These are phyloP conservation scores for Solenodon paradoxus DNA, from an alignment of 2,113 vertebrate species.

Conservation along the genomic window DNA sequence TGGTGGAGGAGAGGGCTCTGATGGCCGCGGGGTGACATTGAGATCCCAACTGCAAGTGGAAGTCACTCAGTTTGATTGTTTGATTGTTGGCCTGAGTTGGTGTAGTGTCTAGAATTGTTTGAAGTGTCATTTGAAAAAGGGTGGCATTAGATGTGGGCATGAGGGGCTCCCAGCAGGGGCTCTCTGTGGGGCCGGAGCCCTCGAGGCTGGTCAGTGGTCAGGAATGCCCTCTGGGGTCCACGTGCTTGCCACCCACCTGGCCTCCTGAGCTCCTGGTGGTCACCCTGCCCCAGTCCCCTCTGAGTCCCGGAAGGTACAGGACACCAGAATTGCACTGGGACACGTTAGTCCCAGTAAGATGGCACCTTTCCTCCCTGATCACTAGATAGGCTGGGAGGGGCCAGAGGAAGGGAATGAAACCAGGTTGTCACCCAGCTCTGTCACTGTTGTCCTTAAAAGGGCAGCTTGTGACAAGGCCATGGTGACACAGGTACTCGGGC, in stretches of 20 bases:
- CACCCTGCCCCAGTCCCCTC: no score
- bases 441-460: not conserved
- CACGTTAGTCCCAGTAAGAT: not conserved
- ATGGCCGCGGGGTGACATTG: not conserved
- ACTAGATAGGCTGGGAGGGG: no score
- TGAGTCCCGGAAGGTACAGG: not conserved
- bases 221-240: no score
- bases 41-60: not conserved
- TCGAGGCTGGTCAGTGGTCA: not conserved
- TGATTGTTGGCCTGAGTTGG: not conserved
- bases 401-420: not conserved
- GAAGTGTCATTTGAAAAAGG: constrained; percentile 14
- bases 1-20: not conserved
- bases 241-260: not conserved
- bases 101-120: no score
- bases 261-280: not conserved
- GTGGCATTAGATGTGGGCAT: no score
- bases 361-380: not conserved
- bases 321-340: not conserved
- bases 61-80: constrained; percentile 1
- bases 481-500: no score
- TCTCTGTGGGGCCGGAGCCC: not conserved
- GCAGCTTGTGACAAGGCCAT: not conserved
- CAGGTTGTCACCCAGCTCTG: not conserved
- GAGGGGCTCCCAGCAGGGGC: no score